These are phyloP conservation scores for Oreortyx pictus DNA, from an alignment of 2,797 vertebrate species.

Conservation along the genomic window DNA sequence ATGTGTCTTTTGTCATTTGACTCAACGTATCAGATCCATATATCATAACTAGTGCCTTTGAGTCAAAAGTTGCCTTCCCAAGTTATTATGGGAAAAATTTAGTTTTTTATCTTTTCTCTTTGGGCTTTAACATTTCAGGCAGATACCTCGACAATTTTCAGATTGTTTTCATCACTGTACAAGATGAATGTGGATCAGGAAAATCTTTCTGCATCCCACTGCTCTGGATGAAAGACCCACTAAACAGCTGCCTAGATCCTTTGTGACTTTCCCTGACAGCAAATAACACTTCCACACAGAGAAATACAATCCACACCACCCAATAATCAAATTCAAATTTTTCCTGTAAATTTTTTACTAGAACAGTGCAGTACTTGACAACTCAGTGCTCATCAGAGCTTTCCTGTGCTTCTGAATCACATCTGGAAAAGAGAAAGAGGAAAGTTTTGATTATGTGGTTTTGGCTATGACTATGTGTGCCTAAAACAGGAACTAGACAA, in stretches of 20 bases:
- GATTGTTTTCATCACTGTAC: neutral
- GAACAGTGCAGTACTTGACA: neutral
- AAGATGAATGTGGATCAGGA: neutral
- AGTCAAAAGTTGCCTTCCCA: neutral
- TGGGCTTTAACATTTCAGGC: slow-evolving; percentile 21
- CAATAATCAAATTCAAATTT: slow-evolving; percentile 26
- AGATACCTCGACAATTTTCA: neutral
- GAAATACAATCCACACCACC: neutral
- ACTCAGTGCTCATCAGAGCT: neutral
- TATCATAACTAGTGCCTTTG: neutral
- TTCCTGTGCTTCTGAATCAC: neutral
- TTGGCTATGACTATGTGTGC: neutral
- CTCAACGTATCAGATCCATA: neutral
- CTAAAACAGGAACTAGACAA: neutral
- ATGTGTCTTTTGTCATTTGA: neutral
- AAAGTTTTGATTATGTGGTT: neutral
- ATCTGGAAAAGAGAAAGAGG: neutral
- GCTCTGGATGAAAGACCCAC: neutral
- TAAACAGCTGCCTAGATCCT: neutral
- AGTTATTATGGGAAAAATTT: neutral
- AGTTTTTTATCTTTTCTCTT: slow-evolving; percentile 7
- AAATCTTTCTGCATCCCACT: neutral
- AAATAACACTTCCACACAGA: slow-evolving; percentile 13
- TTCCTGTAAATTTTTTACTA: slow-evolving; percentile 9
- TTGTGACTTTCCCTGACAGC: neutral